A percentile compares a stretch with the other conserved stretches of the same genome.
These are phyloP conservation scores for Gallinago nigripennis DNA, from an alignment of 2,797 vertebrate genomes.

Conservation along the genomic window DNA sequence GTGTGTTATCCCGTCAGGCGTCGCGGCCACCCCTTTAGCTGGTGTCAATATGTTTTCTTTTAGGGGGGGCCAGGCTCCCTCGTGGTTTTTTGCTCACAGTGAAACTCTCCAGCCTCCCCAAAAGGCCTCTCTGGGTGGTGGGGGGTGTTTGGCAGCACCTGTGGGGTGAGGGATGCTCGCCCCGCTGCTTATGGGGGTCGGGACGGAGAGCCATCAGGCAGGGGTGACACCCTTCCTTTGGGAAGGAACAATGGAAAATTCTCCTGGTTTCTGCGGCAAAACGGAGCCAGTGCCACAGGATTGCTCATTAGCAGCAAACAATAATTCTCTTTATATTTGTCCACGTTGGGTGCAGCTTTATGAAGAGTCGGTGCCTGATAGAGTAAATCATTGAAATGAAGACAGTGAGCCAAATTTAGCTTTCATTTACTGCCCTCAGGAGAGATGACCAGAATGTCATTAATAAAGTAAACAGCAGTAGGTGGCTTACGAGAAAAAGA, in stretches of 20 bases:
- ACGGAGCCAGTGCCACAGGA: background rate
- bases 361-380: background rate
- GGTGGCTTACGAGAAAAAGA: background rate
- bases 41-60: conserved; percentile 68
- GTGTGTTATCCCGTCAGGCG: conserved; percentile 11
- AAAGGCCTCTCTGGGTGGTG: conserved; percentile 67
- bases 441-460: background rate
- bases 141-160: conserved; percentile 2
- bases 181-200: background rate
- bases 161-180: background rate
- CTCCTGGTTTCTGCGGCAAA: background rate
- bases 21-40: conserved; percentile 50
- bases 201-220: background rate
- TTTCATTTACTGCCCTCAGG: background rate
- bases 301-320: background rate
- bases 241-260: background rate
- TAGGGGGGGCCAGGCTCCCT: conserved; percentile 28
- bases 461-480: background rate
- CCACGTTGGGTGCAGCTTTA: background rate
- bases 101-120: conserved; percentile 40
- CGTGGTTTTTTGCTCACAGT: conserved; percentile 26
- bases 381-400: background rate
- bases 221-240: background rate
- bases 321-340: background rate
- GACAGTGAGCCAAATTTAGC: background rate